Base-by-base conservation (phyloP, 2,797 vertebrate species). In the Toxotes lorentzi region DNA sequence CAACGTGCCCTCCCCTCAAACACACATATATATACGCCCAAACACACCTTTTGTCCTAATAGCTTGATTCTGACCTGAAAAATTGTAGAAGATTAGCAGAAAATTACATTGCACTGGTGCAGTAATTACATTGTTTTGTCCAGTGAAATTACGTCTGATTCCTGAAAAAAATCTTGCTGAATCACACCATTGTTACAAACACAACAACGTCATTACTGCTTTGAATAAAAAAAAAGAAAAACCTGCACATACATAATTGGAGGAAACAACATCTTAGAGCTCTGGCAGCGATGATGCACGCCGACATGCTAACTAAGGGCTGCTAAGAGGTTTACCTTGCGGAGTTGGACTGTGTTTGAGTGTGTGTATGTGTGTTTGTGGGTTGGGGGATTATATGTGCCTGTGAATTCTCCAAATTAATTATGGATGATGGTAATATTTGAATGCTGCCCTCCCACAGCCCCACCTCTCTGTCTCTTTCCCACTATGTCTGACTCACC, bases 391-490 rank as follows among this genome's bases (percentile, higher is more conserved):
- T 86, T 84, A 64, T 30, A 62, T 70, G 59, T 62, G 34, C 32
- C 69, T 75, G 19, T 54, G 60, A 83, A 65, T 87, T 79, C n/a
- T 73, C 48, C 62, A 79, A 65, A 83, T 83, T 78, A 81, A 88
- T 78, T 87, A 81, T 79, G 59, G 64, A 79, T 76, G 78, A 80
- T 69, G 59, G 69, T 53, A 71, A 85, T 73, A 70, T 85, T 74
- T 73, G 0, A 78, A 60, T 58, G 71, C 48, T 48, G 9, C 27
- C 76, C 60, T 70, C 35, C 74, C 67, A 61, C 51, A 56, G 71
- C 35, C 13, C 45, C 48, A 64, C 60, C 48, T 74, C 61, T 56
- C 65, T 47, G 19, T 61, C 0, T 68, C 38, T 50, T 40, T 48
- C 17, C 59, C 57, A 61, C 24, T 4, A 23, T 53, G 27, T 76